Percentiles rank a stretch among this genome's conserved stretches.
These are phyloP conservation scores for Scomber japonicus DNA, from an alignment of 2,113 vertebrate species.

Conservation along the genomic window DNA sequence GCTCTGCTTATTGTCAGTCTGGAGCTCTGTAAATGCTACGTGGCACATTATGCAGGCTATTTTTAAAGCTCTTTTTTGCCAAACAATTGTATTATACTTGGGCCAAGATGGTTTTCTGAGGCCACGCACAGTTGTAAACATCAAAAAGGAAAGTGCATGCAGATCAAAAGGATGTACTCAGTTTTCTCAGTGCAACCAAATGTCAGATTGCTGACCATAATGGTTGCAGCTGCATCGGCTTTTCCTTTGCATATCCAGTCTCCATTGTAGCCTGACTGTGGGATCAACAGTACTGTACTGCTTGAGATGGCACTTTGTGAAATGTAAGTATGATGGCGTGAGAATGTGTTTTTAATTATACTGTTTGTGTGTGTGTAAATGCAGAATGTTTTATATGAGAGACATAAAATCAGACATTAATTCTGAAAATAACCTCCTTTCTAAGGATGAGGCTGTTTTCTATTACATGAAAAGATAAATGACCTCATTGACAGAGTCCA, in stretches of 20 bases:
- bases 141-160: conserved; percentile 35
- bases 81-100: conserved; percentile 50
- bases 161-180: conserved; percentile 32
- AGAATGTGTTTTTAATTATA: neutral
- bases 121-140: conserved; percentile 32
- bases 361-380: neutral
- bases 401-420: neutral
- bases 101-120: conserved; percentile 36
- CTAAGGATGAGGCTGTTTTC: neutral
- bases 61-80: conserved; percentile 52
- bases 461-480: conserved; percentile 13
- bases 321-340: neutral
- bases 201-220: conserved; percentile 51
- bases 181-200: conserved; percentile 48
- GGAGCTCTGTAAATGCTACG: conserved; percentile 49
- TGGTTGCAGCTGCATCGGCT: conserved; percentile 52
- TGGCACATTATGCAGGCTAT: conserved; percentile 55
- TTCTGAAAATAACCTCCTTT: neutral
- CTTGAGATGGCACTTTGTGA: conserved; percentile 1
- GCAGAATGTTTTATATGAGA: neutral
- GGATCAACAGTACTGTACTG: neutral
- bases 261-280: conserved; percentile 9
- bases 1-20: conserved; percentile 45
- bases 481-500: conserved; percentile 16
- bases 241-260: conserved; percentile 18